Percentiles rank a stretch among this genome's conserved stretches.
phyloP scores from a whole-genome alignment of 2,888 invertebrate species.

The Dioctria rufipes region DNA sequence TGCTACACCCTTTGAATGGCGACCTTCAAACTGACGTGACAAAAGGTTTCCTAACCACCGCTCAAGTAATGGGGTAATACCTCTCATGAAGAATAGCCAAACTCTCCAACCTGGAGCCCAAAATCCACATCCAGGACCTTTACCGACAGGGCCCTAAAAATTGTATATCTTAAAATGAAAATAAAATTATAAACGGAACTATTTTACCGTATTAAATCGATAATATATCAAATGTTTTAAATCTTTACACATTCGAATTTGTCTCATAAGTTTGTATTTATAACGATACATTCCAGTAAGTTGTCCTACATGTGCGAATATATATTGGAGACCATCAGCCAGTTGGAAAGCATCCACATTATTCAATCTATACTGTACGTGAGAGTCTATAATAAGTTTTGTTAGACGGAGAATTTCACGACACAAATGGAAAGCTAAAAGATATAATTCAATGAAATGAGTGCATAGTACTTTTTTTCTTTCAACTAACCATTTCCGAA shows the following conservation, averaged over 20 bases:
- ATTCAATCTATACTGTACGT: slow-evolving; percentile 98
- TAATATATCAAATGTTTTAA: slow-evolving; percentile 99
- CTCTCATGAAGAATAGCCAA: slow-evolving; percentile 99
- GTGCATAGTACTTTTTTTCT: slow-evolving; percentile 36
- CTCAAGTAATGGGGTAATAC: slow-evolving; percentile 97
- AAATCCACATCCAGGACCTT: slow-evolving; percentile 98
- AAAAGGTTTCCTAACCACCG: slow-evolving; percentile 99
- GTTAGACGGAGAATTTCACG: slow-evolving; percentile 98
- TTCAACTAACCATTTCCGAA: slow-evolving; percentile 86
- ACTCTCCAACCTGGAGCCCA: slow-evolving; percentile 99
- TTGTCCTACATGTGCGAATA: slow-evolving; percentile 99
- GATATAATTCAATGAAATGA: slow-evolving; percentile 28
- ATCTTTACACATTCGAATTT: slow-evolving; percentile 99
- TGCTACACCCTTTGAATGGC: slow-evolving; percentile 99
- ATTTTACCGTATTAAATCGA: slow-evolving; percentile 93
- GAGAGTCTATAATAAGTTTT: slow-evolving; percentile 98
- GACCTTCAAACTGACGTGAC: slow-evolving; percentile 98
- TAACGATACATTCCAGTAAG: slow-evolving; percentile 99
- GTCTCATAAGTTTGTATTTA: slow-evolving; percentile 98
- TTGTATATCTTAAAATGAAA: neutral
- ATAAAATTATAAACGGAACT: neutral
- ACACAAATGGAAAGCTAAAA: slow-evolving; percentile 96
- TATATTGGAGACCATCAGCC: slow-evolving; percentile 98
- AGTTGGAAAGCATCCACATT: slow-evolving; percentile 99
- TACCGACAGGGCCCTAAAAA: slow-evolving; percentile 91